Percentiles rank a stretch among this genome's conserved stretches.
These are phyloP conservation scores for Laticauda colubrina DNA, from an alignment of 2,113 vertebrate genomes.

Conservation along the genomic window DNA sequence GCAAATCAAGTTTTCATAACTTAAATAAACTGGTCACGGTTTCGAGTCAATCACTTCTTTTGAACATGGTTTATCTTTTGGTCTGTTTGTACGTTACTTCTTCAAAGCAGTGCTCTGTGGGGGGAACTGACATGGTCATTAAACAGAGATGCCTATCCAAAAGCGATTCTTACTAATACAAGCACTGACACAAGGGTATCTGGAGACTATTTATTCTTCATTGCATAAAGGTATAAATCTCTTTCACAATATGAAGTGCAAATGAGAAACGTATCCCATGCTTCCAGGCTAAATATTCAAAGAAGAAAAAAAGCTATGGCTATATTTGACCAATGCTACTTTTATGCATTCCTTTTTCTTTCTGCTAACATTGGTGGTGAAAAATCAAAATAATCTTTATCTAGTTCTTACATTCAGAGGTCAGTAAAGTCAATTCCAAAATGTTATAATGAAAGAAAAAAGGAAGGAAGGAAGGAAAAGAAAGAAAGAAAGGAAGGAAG, in stretches of 20 bases:
- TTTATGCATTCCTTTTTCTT: neutral
- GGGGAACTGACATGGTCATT: neutral
- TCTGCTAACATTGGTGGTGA: neutral
- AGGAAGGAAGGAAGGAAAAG: too few species aligned
- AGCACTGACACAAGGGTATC: neutral
- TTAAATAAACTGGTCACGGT: conserved; percentile 5
- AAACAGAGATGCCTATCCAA: neutral
- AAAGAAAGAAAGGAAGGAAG: too few species aligned
- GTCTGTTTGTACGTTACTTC: neutral
- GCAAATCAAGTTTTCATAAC: neutral
- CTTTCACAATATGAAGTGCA: neutral
- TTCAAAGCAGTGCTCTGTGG: neutral
- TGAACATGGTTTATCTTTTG: neutral
- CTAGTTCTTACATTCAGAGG: neutral
- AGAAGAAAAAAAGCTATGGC: neutral
- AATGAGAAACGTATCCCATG: neutral
- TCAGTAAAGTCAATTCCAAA: neutral
- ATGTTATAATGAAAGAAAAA: neutral
- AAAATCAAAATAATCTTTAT: neutral
- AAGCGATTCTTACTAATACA: neutral
- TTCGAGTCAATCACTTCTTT: conserved; percentile 4
- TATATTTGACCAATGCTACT: neutral
- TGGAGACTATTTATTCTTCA: neutral
- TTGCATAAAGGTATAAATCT: neutral
- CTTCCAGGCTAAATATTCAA: neutral